Evolutionary conservation across 2,888 invertebrate species (phyloP).

Genomic region (Anarsia innoxiella): DNA sequence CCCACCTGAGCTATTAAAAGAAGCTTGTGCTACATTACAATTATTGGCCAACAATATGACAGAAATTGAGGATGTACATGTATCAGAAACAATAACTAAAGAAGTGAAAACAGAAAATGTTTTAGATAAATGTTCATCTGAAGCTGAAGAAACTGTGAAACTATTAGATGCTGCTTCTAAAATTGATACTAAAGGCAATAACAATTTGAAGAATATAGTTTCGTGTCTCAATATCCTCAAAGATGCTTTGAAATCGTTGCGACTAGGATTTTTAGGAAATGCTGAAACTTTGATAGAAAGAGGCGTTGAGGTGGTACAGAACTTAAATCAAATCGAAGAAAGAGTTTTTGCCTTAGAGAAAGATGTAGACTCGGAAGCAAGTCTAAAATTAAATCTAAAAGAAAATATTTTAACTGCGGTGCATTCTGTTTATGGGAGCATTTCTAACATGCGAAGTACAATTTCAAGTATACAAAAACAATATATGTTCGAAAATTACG

Average conservation of each 20-base stretch:
- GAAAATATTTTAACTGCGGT: slow-evolving; percentile 60
- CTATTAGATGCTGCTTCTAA: slow-evolving; percentile 60
- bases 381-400: slow-evolving; percentile 34
- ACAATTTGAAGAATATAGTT: slow-evolving; percentile 30
- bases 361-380: slow-evolving; percentile 32
- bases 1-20: slow-evolving; percentile 50
- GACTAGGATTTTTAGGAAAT: slow-evolving; percentile 35
- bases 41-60: slow-evolving; percentile 48
- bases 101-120: slow-evolving; percentile 26
- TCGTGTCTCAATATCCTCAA: slow-evolving; percentile 34
- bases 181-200: slow-evolving; percentile 33
- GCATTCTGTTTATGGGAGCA: slow-evolving; percentile 66
- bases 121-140: slow-evolving; percentile 39
- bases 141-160: slow-evolving; percentile 42
- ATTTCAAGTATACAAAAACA: slow-evolving; percentile 60
- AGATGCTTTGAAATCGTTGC: slow-evolving; percentile 41
- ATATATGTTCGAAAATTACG: slow-evolving; percentile 61
- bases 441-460: slow-evolving; percentile 71
- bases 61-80: slow-evolving; percentile 33
- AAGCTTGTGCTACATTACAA: slow-evolving; percentile 59
- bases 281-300: slow-evolving; percentile 53
- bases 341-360: slow-evolving; percentile 54
- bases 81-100: slow-evolving; percentile 21
- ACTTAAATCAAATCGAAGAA: slow-evolving; percentile 60
- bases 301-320: slow-evolving; percentile 53